Percentiles rank a stretch among this genome's conserved stretches.
These are phyloP conservation scores for Thamnophis elegans DNA, from an alignment of 2,797 vertebrate species.

Conservation along the genomic window DNA sequence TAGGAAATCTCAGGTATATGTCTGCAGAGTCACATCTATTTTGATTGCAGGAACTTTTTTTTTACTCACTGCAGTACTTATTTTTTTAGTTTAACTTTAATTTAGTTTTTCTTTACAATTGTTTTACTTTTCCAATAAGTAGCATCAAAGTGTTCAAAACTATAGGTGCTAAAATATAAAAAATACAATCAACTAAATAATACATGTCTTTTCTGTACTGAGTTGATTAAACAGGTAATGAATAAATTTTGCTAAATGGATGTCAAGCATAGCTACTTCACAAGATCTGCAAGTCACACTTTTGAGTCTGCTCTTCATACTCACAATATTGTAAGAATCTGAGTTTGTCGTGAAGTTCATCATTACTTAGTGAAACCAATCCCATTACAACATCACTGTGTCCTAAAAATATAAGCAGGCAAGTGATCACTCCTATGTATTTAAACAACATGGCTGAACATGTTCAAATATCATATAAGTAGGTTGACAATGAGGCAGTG, in stretches of 20 bases:
- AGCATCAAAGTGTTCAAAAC: not conserved
- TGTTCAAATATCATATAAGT: not conserved
- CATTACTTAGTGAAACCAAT: conserved; percentile 81
- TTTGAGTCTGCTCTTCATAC: conserved; percentile 37
- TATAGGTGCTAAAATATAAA: not conserved
- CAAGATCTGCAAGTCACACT: not conserved
- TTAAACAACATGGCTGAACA: not conserved
- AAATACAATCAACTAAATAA: not conserved
- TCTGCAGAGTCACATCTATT: not conserved
- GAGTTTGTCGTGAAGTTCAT: conserved; percentile 78
- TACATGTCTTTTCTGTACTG: not conserved
- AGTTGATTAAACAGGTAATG: not conserved
- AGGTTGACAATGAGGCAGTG: not conserved
- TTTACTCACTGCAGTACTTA: not conserved
- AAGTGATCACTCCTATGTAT: not conserved
- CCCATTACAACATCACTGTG: conserved; percentile 95
- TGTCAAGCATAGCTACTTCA: not conserved
- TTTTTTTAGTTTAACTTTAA: not conserved
- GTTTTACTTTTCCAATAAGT: not conserved
- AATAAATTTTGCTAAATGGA: not conserved
- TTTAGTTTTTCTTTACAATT: not conserved
- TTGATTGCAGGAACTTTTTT: not conserved
- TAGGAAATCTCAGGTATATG: not conserved
- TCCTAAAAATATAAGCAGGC: conserved; percentile 70
- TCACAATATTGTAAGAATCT: conserved; percentile 89